Evolutionary conservation across 2,888 invertebrate species (phyloP), one percentile per base, ranked within the genome.

Genomic region (Drosophila birchii): DNA sequence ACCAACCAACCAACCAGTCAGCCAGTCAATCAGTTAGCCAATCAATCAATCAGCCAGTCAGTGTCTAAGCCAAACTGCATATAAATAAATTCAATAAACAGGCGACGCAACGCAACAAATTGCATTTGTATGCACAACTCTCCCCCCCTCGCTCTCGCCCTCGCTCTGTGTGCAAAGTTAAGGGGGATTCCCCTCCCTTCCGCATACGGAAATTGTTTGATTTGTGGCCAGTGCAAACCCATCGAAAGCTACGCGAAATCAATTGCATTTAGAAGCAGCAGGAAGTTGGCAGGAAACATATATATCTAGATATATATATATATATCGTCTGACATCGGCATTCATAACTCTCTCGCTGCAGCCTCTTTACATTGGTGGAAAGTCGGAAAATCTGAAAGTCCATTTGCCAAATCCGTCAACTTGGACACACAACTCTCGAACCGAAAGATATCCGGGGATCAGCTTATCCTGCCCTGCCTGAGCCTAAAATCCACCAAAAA

Each of bases 1-100:
- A 29, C 29, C 45, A 57, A 14, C 3, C 36, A 67, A 9, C 6
- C 32, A 32, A 7, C 0, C 45, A 59, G 41, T 4, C 56, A 58
- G 26, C 6, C 71, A 70, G 18, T 53, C 59, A 69, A 23, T 58
- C 29, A 49, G 34, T 69, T 80, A 84, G 73, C 76, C 83, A 73
- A 57, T 81, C 71, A 81, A 61, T 67, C 75, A 75, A 34, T 70
- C 80, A 62, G 32, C 71, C 86, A 84, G 76, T 75, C 83, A 73
- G 76, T 79, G 83, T 81, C 88, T 80, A 73, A 76, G 63, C 53
- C 34, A 39, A 61, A 76, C 69, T 75, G 72, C 83, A 86, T 80
- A 82, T 75, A 83, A 88, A 88, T 82, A 86, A 86, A 88, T 88
- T 80, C 86, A 83, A 88, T 83, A 88, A 83, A 79, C 77, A 70